A percentile compares a stretch with the other conserved stretches of the same genome.
Evolutionary conservation across 1,140 invertebrate species (phyloP).

Genomic region (Drosophila asahinai): DNA sequence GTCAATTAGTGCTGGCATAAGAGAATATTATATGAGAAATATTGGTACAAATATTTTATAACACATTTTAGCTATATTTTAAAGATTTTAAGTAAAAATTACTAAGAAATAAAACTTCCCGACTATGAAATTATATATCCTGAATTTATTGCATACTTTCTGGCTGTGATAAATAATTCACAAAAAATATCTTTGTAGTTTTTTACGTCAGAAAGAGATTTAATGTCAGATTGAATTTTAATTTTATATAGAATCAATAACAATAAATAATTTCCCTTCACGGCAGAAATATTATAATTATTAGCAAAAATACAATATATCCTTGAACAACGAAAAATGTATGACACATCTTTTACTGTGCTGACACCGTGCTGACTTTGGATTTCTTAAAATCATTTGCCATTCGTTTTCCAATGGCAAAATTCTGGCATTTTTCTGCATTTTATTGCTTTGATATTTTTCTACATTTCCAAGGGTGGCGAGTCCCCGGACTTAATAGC

Average conservation of each 20-base stretch:
- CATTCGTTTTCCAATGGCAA: constrained; percentile 20
- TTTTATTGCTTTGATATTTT: constrained; percentile 59
- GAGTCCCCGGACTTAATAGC: constrained; percentile 15
- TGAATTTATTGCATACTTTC: not conserved
- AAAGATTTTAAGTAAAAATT: not conserved
- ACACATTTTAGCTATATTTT: too few relatives aligned
- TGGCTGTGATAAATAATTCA: not conserved
- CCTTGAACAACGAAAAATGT: constrained; percentile 4
- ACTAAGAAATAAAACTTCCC: too few relatives aligned
- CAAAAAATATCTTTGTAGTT: not conserved
- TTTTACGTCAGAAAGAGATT: too few relatives aligned
- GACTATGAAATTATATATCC: not conserved
- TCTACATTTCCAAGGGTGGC: constrained; percentile 6
- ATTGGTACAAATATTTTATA: too few relatives aligned
- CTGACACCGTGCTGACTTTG: constrained; percentile 31
- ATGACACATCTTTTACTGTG: constrained; percentile 2
- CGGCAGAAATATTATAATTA: not conserved
- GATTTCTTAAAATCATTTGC: constrained; percentile 21
- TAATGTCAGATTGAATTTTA: not conserved
- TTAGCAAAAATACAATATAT: not conserved
- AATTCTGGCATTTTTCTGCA: constrained; percentile 38
- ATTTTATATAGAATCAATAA: not conserved
- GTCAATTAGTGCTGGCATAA: not conserved
- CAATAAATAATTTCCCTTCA: not conserved
- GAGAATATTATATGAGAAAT: not conserved